A percentile compares a stretch with the other conserved stretches of the same genome.
These are phyloP conservation scores for Heliothis peltigera DNA, from an alignment of 2,888 invertebrate genomes.

Conservation along the genomic window DNA sequence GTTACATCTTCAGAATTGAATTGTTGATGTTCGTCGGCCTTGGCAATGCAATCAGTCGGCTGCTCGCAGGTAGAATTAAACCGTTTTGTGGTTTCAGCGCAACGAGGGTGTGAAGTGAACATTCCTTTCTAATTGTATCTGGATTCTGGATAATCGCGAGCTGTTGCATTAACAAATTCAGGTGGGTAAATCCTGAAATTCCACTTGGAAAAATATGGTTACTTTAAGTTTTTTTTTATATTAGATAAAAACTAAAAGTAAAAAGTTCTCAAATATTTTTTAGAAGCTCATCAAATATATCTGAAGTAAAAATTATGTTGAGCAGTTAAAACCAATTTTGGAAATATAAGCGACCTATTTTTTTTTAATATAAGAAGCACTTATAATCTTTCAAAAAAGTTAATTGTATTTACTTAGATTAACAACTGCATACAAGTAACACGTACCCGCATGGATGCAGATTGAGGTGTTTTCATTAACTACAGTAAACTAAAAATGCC, in stretches of 20 bases:
- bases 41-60: constrained; percentile 5
- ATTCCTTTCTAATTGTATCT: constrained; percentile 9
- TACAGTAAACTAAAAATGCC: constrained; percentile 14
- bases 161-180: not conserved
- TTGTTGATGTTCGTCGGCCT: constrained; percentile 3
- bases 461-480: constrained; percentile 7
- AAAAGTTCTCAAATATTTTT: too few species aligned
- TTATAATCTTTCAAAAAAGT: not conserved
- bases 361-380: not conserved
- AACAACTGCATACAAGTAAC: constrained; percentile 26
- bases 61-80: constrained; percentile 1
- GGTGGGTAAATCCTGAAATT: not conserved
- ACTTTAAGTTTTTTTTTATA: too few species aligned
- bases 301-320: too few species aligned
- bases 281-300: too few species aligned
- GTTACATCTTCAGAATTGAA: not conserved
- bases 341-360: too few species aligned
- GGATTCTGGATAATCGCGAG: not conserved
- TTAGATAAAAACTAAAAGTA: too few species aligned
- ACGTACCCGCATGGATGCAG: constrained; percentile 5
- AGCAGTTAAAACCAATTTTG: too few species aligned
- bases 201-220: too few species aligned
- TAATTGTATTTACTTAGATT: not conserved
- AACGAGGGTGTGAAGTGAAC: not conserved
- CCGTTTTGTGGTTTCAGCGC: not conserved